Percentiles rank a stretch among this genome's conserved stretches.
These are phyloP conservation scores for Spatula clypeata DNA, from an alignment of 2,797 vertebrate genomes.

Conservation along the genomic window DNA sequence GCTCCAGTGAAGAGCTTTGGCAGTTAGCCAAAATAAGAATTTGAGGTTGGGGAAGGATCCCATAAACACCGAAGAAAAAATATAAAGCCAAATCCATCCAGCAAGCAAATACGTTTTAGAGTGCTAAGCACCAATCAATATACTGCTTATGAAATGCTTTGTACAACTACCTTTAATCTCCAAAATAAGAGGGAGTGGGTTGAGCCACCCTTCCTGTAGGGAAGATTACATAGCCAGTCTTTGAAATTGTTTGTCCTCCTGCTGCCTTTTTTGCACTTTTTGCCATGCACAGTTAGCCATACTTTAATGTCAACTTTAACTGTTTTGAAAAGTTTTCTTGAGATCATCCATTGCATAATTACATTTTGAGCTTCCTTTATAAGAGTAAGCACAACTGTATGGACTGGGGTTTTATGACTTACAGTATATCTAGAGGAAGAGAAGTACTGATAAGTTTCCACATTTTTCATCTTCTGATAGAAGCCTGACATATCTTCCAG, in stretches of 20 bases:
- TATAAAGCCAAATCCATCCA: neutral
- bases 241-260: neutral
- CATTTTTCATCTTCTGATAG: conserved; percentile 66
- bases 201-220: neutral
- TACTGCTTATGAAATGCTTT: neutral
- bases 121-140: neutral
- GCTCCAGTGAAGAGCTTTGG: neutral
- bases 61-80: neutral
- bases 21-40: neutral
- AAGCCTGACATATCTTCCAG: conserved; percentile 51
- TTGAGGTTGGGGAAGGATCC: neutral
- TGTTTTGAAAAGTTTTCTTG: conserved; percentile 38
- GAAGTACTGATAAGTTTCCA: conserved; percentile 55
- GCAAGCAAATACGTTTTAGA: neutral
- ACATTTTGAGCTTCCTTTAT: conserved; percentile 37
- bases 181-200: neutral
- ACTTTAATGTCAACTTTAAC: conserved; percentile 7
- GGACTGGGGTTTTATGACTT: conserved; percentile 2
- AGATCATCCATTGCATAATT: conserved; percentile 41
- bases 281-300: neutral
- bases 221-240: neutral
- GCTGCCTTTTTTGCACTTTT: neutral
- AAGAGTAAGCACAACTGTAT: conserved; percentile 2
- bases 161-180: neutral
- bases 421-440: conserved; percentile 23